Conservation (phyloP, 2,113 vertebrate genomes). For the Vombatus ursinus region DNA sequence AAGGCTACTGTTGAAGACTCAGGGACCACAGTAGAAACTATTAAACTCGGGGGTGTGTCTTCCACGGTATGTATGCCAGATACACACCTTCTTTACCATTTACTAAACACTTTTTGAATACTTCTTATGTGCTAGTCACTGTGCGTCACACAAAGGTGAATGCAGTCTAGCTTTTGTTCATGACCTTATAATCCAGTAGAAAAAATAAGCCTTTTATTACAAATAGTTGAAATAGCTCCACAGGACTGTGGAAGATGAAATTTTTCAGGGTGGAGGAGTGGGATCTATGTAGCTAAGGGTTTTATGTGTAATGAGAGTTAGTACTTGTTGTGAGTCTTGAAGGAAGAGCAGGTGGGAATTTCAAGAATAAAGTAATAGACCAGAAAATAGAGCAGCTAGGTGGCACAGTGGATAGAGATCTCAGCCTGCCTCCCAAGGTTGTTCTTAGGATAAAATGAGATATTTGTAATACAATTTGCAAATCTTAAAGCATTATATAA, state of each 20-base stretch:
- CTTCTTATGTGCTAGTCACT: neutral
- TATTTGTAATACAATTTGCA: too few relatives aligned
- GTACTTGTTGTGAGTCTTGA: neutral
- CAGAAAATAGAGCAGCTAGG: neutral
- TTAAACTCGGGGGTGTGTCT: slow-evolving; percentile 96
- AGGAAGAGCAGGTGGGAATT: neutral
- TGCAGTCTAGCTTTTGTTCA: neutral
- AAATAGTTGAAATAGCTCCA: too few relatives aligned
- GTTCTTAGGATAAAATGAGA: too few relatives aligned
- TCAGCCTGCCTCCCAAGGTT: neutral
- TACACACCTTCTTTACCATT: neutral
- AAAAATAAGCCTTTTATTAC: too few relatives aligned
- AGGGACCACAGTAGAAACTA: slow-evolving; percentile 96
- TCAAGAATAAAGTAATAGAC: neutral
- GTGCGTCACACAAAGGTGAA: neutral
- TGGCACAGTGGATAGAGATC: neutral
- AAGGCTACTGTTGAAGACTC: slow-evolving; percentile 89
- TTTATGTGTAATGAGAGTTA: neutral
- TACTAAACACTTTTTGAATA: neutral
- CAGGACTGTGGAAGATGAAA: neutral
- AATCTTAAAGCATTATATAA: too few relatives aligned
- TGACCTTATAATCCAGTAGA: neutral
- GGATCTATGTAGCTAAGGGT: neutral
- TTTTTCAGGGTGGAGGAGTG: neutral
- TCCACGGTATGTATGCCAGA: slow-evolving; percentile 86